Base-by-base conservation (phyloP, 2,113 vertebrate species). In the Xenopus tropicalis region DNA sequence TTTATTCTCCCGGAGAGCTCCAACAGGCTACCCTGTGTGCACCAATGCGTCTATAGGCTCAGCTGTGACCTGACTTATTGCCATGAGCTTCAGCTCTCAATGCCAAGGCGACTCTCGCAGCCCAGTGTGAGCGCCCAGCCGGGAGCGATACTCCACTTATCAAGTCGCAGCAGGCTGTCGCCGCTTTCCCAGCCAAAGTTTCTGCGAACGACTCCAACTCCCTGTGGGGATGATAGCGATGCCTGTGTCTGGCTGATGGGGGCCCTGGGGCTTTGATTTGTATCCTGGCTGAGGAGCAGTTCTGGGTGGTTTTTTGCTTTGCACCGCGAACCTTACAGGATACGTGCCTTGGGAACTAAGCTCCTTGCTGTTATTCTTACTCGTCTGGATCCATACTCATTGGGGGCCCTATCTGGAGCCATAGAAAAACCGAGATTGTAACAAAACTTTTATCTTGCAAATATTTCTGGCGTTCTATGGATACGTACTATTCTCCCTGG, bases 321-420 rank as follows among this genome's bases (percentile, higher is more conserved):
- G 29, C 56, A 48, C 11, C 22, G 42, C 42, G 22, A 44, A 70
- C 29, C 11, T 17, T 70, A 21, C 37, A 57, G 7, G n/a, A 11
- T 2, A 59, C 54, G 54, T 66, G 63, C 63, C 54, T 58, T 59
- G 71, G 71, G 37, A 66, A 59, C 71, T 54, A 66, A 73, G 37
- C 62, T 58, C 1, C 29, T 46, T 10, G 6, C 19, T 54, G 52
- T 2, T 48, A 17, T 48, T 48, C 13, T 3, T 11, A 14, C 46
- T 48, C 4, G 46, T 13, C 46, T 48, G 46, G 3, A 17, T 17
- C 3, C 29, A 37, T 9, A 11, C 16, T 48, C 46, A 5, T 13
- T 17, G 46, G 46, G 46, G 12, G 46, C 46, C 11, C 13, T 13
- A 17, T 48, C 7, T 13, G 19, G 54, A 20, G 20, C 20, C 19